Evolutionary conservation across 2,888 invertebrate species (phyloP).

Genomic region (Slavum lentiscoides): DNA sequence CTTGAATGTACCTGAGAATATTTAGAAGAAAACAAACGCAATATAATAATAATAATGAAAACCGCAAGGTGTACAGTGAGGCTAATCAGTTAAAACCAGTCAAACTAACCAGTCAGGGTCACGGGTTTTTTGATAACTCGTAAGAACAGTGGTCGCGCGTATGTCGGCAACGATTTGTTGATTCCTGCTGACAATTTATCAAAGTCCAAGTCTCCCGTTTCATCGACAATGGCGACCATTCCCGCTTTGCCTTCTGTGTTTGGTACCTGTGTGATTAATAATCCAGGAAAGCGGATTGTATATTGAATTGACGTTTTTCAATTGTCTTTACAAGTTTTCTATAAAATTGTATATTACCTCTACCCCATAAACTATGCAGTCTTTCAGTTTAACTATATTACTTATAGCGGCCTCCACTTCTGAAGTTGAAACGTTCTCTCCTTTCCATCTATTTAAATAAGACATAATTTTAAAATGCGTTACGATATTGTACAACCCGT

Average conservation of each 20-base stretch:
- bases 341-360: conserved; percentile 60
- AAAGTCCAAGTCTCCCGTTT: conserved; percentile 59
- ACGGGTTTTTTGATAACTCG: conserved; percentile 58
- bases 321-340: not conserved
- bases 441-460: conserved; percentile 62
- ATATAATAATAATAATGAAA: not conserved
- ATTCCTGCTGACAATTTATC: conserved; percentile 58
- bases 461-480: not conserved
- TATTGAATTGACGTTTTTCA: not conserved
- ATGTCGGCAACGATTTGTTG: conserved; percentile 61
- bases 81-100: no score
- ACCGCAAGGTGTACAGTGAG: conserved; percentile 58
- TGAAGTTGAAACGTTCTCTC: conserved; percentile 69
- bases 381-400: conserved; percentile 63
- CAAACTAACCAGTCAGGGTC: conserved; percentile 66
- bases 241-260: conserved; percentile 64
- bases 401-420: conserved; percentile 68
- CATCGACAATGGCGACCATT: conserved; percentile 66
- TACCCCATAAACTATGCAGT: conserved; percentile 69
- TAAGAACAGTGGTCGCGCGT: conserved; percentile 67
- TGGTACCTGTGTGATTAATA: conserved; percentile 57
- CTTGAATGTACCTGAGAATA: conserved; percentile 85
- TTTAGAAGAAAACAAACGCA: not conserved
- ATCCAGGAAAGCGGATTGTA: no score
- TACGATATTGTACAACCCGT: not conserved